Conservation (phyloP, 2,113 vertebrate species). For the Perccottus glenii region DNA sequence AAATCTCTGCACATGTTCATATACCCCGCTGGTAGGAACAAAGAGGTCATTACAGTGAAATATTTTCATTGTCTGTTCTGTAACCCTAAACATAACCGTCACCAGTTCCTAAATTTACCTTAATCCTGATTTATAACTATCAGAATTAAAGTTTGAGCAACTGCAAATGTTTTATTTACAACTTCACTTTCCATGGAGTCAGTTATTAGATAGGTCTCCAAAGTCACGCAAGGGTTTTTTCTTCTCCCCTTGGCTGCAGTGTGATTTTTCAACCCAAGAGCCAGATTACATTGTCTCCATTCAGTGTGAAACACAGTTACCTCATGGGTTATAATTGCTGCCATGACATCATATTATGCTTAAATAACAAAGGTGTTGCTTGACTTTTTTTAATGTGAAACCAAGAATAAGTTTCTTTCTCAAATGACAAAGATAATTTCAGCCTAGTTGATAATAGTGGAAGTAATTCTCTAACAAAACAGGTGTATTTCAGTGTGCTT, state of each 20-base stretch:
- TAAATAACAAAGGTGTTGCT: slow-evolving; percentile 59
- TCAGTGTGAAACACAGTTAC: slow-evolving; percentile 65
- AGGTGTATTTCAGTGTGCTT: slow-evolving; percentile 24
- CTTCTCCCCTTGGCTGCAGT: slow-evolving; percentile 29
- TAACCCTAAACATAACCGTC: slow-evolving; percentile 24
- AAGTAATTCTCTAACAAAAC: slow-evolving; percentile 13
- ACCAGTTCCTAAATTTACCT: slow-evolving; percentile 20
- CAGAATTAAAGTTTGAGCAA: slow-evolving; percentile 16
- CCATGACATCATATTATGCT: slow-evolving; percentile 65
- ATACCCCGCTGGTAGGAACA: slow-evolving; percentile 22
- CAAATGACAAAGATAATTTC: slow-evolving; percentile 20
- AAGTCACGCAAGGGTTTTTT: slow-evolving; percentile 42
- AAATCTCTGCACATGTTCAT: slow-evolving; percentile 35
- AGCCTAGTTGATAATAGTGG: slow-evolving; percentile 25
- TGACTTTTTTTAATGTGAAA: slow-evolving; percentile 47
- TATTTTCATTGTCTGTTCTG: slow-evolving; percentile 15
- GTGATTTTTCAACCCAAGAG: slow-evolving; percentile 57
- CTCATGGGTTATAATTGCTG: slow-evolving; percentile 68
- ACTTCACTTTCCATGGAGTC: not conserved
- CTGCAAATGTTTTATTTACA: slow-evolving; percentile 13
- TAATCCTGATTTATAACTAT: slow-evolving; percentile 32
- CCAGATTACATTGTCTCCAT: slow-evolving; percentile 64
- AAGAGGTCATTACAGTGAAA: slow-evolving; percentile 30
- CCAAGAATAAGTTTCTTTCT: slow-evolving; percentile 29
- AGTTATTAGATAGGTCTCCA: slow-evolving; percentile 35